These are phyloP conservation scores for Teinopalpus imperialis DNA, from an alignment of 2,888 invertebrate species.

Conservation along the genomic window DNA sequence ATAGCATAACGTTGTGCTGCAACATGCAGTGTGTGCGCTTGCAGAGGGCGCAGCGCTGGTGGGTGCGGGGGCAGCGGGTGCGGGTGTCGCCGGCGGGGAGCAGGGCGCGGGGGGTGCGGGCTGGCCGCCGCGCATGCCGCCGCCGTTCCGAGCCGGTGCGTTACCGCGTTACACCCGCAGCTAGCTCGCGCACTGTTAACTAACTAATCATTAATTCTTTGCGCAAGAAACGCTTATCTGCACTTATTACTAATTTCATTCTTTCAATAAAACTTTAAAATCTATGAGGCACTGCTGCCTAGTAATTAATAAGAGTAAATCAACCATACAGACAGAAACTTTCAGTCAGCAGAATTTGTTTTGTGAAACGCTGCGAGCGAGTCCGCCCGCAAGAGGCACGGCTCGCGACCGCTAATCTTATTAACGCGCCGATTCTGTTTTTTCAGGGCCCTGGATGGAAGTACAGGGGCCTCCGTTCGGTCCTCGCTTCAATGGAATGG, in stretches of 20 bases:
- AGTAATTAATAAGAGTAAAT: no score
- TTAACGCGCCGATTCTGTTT: no score
- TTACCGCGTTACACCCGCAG: slow-evolving; percentile 8
- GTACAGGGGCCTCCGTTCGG: slow-evolving; percentile 60
- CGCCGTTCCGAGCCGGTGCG: slow-evolving; percentile 59
- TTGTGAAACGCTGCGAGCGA: slow-evolving; percentile 68
- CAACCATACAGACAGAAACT: slow-evolving; percentile 35
- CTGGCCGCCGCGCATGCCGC: slow-evolving; percentile 35
- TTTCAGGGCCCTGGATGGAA: slow-evolving; percentile 75
- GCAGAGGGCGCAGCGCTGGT: not conserved
- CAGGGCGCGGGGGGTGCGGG: slow-evolving; percentile 8
- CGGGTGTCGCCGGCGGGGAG: slow-evolving; percentile 5
- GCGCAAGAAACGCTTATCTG: no score
- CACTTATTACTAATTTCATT: no score
- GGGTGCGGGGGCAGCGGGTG: not conserved
- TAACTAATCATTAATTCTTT: no score
- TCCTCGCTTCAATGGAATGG: slow-evolving; percentile 72
- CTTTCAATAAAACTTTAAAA: no score
- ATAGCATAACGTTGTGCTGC: no score
- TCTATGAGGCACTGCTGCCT: no score
- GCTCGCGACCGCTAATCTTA: no score
- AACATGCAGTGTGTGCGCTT: not conserved
- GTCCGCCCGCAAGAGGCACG: slow-evolving; percentile 67
- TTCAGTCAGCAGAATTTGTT: slow-evolving; percentile 72
- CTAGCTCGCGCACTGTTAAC: no score